phyloP scores from a whole-genome alignment of 2,113 vertebrate genomes.

The Cryptotis parvus region DNA sequence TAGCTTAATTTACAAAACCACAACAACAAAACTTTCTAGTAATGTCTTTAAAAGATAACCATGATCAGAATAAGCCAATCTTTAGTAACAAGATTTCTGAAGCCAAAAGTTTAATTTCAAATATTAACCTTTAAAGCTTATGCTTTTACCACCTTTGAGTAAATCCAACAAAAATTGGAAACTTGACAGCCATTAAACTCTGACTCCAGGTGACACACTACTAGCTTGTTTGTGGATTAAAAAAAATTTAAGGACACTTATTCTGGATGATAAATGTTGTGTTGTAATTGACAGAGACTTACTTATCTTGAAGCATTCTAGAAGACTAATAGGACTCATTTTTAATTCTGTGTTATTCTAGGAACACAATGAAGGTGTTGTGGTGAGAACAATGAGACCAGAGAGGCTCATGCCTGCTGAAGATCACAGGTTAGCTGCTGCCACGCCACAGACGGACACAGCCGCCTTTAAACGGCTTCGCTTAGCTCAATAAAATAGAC shows the following conservation, averaged over 20 bases:
- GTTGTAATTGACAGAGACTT: background rate
- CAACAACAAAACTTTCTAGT: background rate
- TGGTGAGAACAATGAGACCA: background rate
- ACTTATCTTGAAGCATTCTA: conserved; percentile 30
- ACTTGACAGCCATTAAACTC: conserved; percentile 6
- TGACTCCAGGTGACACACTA: background rate
- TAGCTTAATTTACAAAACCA: conserved; percentile 20
- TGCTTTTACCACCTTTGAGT: conserved; percentile 52
- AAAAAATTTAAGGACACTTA: conserved; percentile 51
- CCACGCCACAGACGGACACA: background rate
- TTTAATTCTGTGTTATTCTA: conserved; percentile 48
- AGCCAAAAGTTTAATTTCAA: conserved; percentile 49
- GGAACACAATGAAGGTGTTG: background rate
- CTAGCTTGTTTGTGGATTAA: background rate
- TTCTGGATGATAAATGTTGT: conserved; percentile 21
- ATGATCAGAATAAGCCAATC: background rate
- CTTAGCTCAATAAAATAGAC: background rate
- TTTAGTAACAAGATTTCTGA: conserved; percentile 44
- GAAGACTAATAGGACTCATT: background rate
- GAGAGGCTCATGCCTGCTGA: background rate
- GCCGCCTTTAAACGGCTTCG: background rate
- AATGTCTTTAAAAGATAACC: conserved; percentile 34
- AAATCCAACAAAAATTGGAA: conserved; percentile 16
- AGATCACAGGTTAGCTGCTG: background rate
- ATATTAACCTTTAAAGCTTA: conserved; percentile 42